Conservation (phyloP, 2,888 invertebrate genomes). For the Acrobasis consociella region DNA sequence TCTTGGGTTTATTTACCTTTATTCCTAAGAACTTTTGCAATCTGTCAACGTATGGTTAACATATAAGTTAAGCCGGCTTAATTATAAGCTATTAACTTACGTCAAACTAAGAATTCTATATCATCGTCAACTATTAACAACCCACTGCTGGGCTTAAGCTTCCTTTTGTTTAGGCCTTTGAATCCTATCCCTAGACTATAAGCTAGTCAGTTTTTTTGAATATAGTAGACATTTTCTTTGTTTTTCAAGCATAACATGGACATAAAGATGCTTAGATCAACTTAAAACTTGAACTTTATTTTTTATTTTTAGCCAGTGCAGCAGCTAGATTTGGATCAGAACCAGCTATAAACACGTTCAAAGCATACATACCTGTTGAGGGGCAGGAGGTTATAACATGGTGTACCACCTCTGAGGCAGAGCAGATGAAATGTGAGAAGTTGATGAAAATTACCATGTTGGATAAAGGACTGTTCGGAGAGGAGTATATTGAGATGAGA, state of each 20-base stretch:
- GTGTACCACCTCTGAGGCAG: conserved; percentile 92
- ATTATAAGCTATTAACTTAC: too few relatives aligned
- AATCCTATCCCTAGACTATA: too few relatives aligned
- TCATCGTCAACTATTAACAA: too few relatives aligned
- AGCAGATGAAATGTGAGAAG: conserved; percentile 92
- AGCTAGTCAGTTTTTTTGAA: too few relatives aligned
- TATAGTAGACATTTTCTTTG: too few relatives aligned
- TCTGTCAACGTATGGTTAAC: too few relatives aligned
- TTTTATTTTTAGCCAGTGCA: conserved; percentile 23
- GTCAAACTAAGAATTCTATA: too few relatives aligned
- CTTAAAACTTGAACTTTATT: not conserved
- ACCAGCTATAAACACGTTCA: conserved; percentile 30
- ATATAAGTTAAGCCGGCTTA: too few relatives aligned
- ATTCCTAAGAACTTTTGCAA: not conserved
- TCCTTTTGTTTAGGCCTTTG: too few relatives aligned
- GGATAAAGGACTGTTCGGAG: conserved; percentile 85
- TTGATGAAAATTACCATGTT: conserved; percentile 86
- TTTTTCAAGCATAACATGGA: too few relatives aligned
- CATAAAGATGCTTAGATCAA: too few relatives aligned
- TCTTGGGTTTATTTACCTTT: not conserved
- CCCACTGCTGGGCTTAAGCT: too few relatives aligned
- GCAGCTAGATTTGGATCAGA: conserved; percentile 38
- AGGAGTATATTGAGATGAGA: conserved; percentile 84
- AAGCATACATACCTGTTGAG: conserved; percentile 41
- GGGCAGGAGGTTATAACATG: conserved; percentile 83